These are phyloP conservation scores for Erebia aethiops DNA, from an alignment of 2,888 invertebrate species.

Conservation along the genomic window DNA sequence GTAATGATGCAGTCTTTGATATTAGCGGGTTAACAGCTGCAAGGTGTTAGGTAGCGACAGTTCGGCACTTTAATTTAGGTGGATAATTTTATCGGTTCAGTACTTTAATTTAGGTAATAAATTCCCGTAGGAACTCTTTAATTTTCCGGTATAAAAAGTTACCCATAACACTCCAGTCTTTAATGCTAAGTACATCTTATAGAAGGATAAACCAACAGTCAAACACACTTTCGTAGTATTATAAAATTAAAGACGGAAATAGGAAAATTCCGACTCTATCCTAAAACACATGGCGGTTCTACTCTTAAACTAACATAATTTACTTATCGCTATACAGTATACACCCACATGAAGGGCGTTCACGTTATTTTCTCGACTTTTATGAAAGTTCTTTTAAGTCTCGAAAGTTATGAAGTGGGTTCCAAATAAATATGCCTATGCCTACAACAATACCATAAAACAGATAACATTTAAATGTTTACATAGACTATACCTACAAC, in stretches of 20 bases:
- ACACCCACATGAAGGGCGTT: slow-evolving; percentile 35
- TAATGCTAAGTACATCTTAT: too few relatives aligned
- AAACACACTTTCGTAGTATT: too few relatives aligned
- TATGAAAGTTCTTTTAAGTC: slow-evolving; percentile 5
- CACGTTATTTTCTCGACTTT: slow-evolving; percentile 33
- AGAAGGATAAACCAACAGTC: too few relatives aligned
- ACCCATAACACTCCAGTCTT: neutral
- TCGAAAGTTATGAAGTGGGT: slow-evolving; percentile 40
- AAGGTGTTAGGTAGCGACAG: too few relatives aligned
- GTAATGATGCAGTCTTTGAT: too few relatives aligned
- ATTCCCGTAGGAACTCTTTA: too few relatives aligned
- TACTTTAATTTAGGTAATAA: too few relatives aligned
- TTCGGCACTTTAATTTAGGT: too few relatives aligned
- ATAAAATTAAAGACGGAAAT: too few relatives aligned
- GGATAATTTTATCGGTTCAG: too few relatives aligned
- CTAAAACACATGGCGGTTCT: neutral
- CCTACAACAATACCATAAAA: slow-evolving; percentile 19
- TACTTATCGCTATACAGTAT: slow-evolving; percentile 26
- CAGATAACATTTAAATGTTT: neutral
- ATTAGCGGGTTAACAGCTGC: too few relatives aligned
- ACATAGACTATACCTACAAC: slow-evolving; percentile 33
- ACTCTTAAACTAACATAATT: slow-evolving; percentile 36
- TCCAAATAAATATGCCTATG: slow-evolving; percentile 33
- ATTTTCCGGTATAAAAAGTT: neutral
- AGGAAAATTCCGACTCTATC: too few relatives aligned